Conservation (phyloP, 2,888 invertebrate species). For the Coleophora deauratella region DNA sequence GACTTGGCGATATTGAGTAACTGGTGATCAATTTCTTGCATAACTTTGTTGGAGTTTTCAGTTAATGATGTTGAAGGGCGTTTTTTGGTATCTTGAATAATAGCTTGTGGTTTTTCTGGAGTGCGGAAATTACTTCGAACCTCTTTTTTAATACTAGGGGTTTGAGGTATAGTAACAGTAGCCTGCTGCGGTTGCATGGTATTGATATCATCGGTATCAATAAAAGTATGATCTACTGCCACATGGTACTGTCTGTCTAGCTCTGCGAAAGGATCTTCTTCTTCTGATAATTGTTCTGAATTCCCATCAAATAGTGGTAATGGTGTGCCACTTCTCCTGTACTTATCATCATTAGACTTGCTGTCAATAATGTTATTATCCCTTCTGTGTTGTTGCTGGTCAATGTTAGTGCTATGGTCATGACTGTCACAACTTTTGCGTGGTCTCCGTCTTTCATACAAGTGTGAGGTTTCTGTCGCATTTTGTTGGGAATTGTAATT, state of each 20-base stretch:
- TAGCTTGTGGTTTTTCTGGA: no score
- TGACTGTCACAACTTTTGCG: conserved; percentile 23
- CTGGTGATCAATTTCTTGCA: conserved; percentile 31
- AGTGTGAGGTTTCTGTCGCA: conserved; percentile 15
- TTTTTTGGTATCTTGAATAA: conserved; percentile 2
- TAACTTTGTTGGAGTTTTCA: conserved; percentile 12
- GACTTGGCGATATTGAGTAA: conserved; percentile 27
- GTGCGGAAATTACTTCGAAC: no score
- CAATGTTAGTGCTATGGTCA: conserved; percentile 20
- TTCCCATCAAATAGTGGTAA: conserved; percentile 43
- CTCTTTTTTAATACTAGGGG: conserved; percentile 16
- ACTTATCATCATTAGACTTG: conserved; percentile 19
- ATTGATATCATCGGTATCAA: conserved; percentile 38
- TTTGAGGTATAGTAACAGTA: conserved; percentile 8
- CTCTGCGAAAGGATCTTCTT: conserved; percentile 62
- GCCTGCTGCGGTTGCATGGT: conserved; percentile 1
- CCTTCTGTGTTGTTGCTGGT: conserved; percentile 14
- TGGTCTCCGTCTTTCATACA: conserved; percentile 37
- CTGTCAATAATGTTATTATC: conserved; percentile 28
- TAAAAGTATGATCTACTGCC: conserved; percentile 58
- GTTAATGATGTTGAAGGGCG: not conserved
- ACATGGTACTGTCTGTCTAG: conserved; percentile 65
- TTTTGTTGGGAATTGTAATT: no score
- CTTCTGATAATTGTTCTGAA: conserved; percentile 45
- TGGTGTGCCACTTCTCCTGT: conserved; percentile 3